A percentile compares a stretch with the other conserved stretches of the same genome.
phyloP scores from a whole-genome alignment of 1,140 invertebrate species.

The Aphidius gifuensis region DNA sequence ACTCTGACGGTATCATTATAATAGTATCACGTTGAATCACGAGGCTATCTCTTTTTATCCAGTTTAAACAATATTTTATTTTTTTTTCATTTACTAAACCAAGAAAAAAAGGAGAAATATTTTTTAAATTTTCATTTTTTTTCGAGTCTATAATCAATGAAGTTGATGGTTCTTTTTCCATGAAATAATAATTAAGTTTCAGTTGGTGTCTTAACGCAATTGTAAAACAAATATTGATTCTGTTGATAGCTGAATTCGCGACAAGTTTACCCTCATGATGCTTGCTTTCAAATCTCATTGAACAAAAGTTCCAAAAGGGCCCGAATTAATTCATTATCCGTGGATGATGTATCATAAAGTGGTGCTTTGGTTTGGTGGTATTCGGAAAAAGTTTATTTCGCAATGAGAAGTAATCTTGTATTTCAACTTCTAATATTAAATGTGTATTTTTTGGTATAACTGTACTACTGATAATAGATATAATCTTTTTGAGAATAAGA shows the following conservation, averaged over 20 bases:
- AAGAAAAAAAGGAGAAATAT: too few relatives aligned
- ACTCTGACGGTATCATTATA: too few relatives aligned
- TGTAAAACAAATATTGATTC: constrained; percentile 14
- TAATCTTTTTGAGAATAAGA: constrained; percentile 26
- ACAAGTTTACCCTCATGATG: constrained; percentile 13
- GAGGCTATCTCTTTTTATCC: too few relatives aligned
- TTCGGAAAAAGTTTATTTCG: constrained; percentile 3
- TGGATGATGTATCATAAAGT: constrained; percentile 12
- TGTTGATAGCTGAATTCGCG: constrained; percentile 3
- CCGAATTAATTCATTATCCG: constrained; percentile 12
- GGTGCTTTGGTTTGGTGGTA: constrained; percentile 8
- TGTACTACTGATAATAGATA: constrained; percentile 20
- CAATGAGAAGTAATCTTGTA: constrained; percentile 4
- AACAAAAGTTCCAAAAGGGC: constrained; percentile 13
- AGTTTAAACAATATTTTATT: too few relatives aligned
- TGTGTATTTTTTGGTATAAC: neutral
- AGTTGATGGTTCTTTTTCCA: neutral
- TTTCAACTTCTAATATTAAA: neutral
- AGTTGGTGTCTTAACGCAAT: constrained; percentile 16
- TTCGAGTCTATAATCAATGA: too few relatives aligned
- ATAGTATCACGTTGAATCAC: too few relatives aligned
- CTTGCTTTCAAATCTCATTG: constrained; percentile 12
- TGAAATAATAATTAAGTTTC: constrained; percentile 10
- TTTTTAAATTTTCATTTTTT: too few relatives aligned
- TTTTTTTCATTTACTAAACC: too few relatives aligned